phyloP scores from a whole-genome alignment of 1,140 invertebrate species.

The Cydia fagiglandana region DNA sequence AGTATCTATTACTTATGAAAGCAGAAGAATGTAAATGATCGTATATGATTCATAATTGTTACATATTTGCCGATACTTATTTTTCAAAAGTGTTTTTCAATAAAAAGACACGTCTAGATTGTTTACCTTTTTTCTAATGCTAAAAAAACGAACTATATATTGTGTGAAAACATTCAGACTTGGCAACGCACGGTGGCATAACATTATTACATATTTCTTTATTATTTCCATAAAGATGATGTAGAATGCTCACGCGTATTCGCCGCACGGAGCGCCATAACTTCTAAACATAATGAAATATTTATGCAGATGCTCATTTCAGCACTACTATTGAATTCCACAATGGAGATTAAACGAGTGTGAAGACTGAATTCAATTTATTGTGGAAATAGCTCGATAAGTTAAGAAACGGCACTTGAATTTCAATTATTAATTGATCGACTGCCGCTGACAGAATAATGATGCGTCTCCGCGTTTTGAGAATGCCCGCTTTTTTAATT shows the following conservation, averaged over 20 bases:
- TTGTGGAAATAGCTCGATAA: slow-evolving; percentile 45
- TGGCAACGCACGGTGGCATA: too few species aligned
- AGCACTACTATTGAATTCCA: slow-evolving; percentile 7
- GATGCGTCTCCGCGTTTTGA: slow-evolving; percentile 34
- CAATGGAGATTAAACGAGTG: slow-evolving; percentile 44
- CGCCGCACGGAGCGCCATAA: not conserved
- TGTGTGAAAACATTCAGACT: too few species aligned
- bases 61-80: too few species aligned
- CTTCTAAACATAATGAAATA: slow-evolving; percentile 4
- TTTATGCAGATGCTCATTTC: slow-evolving; percentile 9
- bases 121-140: too few species aligned
- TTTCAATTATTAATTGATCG: slow-evolving; percentile 55
- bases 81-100: too few species aligned
- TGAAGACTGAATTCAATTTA: slow-evolving; percentile 50
- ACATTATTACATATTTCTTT: not conserved
- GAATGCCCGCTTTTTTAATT: slow-evolving; percentile 34
- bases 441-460: slow-evolving; percentile 51
- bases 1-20: too few species aligned
- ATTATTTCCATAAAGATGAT: not conserved
- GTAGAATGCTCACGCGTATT: not conserved
- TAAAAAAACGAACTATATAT: too few species aligned
- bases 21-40: too few species aligned
- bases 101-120: too few species aligned
- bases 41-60: too few species aligned
- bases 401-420: slow-evolving; percentile 51